Evolutionary conservation across 2,113 vertebrate genomes (phyloP).

Genomic region (Neodon shergylaensis): DNA sequence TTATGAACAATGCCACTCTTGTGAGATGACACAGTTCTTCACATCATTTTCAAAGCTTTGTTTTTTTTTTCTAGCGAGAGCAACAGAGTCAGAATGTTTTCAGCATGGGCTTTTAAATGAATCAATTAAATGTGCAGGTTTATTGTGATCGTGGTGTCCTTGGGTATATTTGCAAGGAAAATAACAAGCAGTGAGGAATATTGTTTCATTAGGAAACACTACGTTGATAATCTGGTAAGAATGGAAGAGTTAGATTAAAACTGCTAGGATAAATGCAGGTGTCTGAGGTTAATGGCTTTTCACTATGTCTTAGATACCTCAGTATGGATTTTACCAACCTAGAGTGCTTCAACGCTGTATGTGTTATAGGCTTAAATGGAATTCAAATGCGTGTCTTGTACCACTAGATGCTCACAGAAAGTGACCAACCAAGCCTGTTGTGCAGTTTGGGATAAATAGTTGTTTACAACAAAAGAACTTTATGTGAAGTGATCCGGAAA

Average conservation of each 20-base stretch:
- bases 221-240: neutral
- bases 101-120: constrained; percentile 24
- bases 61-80: neutral
- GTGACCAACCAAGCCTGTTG: neutral
- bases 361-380: constrained; percentile 31
- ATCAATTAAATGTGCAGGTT: neutral
- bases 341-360: neutral
- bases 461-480: constrained; percentile 11
- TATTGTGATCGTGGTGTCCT: neutral
- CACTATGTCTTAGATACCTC: neutral
- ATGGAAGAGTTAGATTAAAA: neutral
- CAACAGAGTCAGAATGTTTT: neutral
- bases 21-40: neutral
- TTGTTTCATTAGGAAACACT: neutral
- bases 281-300: neutral
- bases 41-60: neutral
- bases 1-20: neutral
- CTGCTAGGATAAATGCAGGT: neutral
- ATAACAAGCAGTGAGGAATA: neutral
- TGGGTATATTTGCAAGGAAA: constrained; percentile 36
- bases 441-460: neutral
- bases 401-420: neutral
- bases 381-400: neutral
- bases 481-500: neutral
- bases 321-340: neutral